A percentile compares a stretch with the other conserved stretches of the same genome.
phyloP scores from a whole-genome alignment of 2,797 vertebrate species.

The Hemitrygon akajei region DNA sequence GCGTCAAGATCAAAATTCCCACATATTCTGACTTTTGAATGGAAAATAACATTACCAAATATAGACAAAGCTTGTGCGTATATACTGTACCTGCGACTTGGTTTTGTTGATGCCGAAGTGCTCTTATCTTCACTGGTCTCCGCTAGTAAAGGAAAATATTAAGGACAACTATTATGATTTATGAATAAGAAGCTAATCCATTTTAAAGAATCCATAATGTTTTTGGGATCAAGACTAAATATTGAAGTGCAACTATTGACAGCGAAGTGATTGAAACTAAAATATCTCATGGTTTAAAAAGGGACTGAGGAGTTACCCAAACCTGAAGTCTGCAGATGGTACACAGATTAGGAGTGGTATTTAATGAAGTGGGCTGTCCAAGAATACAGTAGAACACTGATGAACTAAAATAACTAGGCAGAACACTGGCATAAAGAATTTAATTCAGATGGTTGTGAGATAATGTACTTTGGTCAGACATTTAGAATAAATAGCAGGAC shows the following conservation, averaged over 20 bases:
- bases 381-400: no score
- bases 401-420: no score
- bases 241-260: not conserved
- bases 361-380: no score
- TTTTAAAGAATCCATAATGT: not conserved
- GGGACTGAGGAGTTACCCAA: not conserved
- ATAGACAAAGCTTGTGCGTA: not conserved
- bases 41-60: not conserved
- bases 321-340: no score
- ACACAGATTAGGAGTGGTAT: no score
- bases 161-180: not conserved
- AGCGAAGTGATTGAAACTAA: not conserved
- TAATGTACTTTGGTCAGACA: no score
- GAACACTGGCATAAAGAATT: no score
- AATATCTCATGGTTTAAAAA: not conserved
- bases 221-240: not conserved
- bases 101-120: not conserved
- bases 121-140: not conserved
- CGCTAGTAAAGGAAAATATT: not conserved
- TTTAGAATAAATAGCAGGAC: no score
- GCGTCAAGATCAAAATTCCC: not conserved
- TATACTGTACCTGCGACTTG: conserved; percentile 29
- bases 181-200: not conserved
- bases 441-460: no score
- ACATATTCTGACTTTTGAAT: not conserved